Evolutionary conservation across 2,888 invertebrate genomes (phyloP).

Genomic region (Caradrina kadenii): DNA sequence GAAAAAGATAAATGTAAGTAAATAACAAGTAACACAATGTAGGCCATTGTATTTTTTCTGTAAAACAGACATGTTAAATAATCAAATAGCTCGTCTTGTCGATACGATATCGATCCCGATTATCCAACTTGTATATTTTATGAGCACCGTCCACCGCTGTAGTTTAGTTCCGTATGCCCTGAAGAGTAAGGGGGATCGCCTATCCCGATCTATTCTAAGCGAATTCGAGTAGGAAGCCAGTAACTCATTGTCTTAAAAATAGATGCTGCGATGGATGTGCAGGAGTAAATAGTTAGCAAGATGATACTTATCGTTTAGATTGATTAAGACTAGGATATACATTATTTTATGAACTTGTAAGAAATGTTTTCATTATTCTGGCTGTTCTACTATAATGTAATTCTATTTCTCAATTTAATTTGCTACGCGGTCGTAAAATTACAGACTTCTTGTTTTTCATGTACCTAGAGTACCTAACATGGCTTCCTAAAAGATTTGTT

Average conservation of each 20-base stretch:
- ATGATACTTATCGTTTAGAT: too few species aligned
- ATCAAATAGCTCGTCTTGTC: neutral
- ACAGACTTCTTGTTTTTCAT: neutral
- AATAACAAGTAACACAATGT: neutral
- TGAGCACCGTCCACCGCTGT: neutral
- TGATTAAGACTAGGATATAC: too few species aligned
- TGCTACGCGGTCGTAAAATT: neutral
- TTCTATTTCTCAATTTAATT: neutral
- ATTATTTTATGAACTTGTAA: neutral
- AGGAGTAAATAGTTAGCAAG: neutral
- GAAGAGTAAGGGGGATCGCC: conserved; percentile 13
- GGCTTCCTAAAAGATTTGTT: neutral
- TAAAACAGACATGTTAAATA: neutral
- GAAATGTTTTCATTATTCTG: neutral
- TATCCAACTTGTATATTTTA: neutral
- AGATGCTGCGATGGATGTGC: conserved; percentile 10
- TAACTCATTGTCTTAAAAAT: conserved; percentile 24
- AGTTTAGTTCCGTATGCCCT: conserved; percentile 12
- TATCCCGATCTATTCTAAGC: conserved; percentile 21
- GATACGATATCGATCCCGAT: neutral
- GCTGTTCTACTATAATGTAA: neutral
- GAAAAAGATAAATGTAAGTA: neutral
- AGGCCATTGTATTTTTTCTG: neutral
- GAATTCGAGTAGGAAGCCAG: conserved; percentile 19
- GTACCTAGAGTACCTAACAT: neutral